Conservation (phyloP, 2,113 vertebrate species). For the Blennius ocellaris region DNA sequence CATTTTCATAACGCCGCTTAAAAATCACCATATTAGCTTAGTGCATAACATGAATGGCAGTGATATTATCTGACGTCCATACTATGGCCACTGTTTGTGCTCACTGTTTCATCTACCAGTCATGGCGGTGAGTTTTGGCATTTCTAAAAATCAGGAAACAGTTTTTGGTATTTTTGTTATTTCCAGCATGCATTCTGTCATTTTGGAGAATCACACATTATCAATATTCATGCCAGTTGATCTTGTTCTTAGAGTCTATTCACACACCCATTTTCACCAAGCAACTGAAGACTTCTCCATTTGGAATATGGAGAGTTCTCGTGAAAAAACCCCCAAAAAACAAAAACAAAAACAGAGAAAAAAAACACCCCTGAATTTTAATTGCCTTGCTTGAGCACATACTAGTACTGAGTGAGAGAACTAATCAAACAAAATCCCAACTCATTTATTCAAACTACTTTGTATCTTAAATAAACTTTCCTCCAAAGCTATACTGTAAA, state of each 20-base stretch:
- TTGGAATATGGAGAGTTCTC: too few species aligned
- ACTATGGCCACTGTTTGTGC: too few species aligned
- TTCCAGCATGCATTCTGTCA: not conserved
- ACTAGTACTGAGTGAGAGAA: too few species aligned
- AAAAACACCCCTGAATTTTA: not conserved
- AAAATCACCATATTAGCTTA: not conserved
- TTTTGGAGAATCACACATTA: not conserved
- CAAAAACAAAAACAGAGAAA: not conserved
- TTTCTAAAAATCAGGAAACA: not conserved
- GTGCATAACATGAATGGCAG: too few species aligned
- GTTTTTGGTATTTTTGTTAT: not conserved
- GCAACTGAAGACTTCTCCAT: not conserved
- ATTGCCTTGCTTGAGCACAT: not conserved
- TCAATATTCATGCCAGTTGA: not conserved
- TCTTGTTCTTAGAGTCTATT: too few species aligned
- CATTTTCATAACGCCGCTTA: not conserved
- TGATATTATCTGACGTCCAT: too few species aligned
- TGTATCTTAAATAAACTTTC: conserved; percentile 15
- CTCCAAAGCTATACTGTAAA: not conserved
- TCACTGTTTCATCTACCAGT: too few species aligned
- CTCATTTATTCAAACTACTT: conserved; percentile 7
- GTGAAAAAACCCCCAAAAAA: not conserved
- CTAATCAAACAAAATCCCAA: not conserved
- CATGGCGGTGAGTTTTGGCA: not conserved
- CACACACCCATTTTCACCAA: not conserved